Conservation (phyloP, 2,797 vertebrate species). For the Pangasius mekongensis region DNA sequence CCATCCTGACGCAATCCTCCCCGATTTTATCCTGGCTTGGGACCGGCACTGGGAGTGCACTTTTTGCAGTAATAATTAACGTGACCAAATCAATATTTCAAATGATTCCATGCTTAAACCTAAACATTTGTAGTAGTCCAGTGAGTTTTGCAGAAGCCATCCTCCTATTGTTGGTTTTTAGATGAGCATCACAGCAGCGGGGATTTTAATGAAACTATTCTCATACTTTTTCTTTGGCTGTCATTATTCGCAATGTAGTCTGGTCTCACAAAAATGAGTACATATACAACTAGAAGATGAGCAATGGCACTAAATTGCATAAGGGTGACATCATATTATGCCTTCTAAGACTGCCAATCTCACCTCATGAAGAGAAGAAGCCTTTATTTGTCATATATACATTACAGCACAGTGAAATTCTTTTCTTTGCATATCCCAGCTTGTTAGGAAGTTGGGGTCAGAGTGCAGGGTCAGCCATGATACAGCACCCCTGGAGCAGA, state of each 20-base stretch:
- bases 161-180: background rate
- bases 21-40: no score
- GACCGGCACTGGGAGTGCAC: no score
- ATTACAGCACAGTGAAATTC: background rate
- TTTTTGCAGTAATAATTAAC: background rate
- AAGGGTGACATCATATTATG: background rate
- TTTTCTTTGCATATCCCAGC: background rate
- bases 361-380: background rate
- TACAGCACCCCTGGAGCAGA: background rate
- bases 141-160: background rate
- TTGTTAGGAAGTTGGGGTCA: background rate
- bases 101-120: background rate
- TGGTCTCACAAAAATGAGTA: background rate
- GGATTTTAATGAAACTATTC: background rate
- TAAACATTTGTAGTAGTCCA: background rate
- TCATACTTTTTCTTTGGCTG: background rate
- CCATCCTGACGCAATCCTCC: no score
- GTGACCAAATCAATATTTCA: background rate
- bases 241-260: background rate
- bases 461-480: background rate
- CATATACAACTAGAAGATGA: background rate
- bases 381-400: background rate
- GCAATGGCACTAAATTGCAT: background rate
- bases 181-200: background rate
- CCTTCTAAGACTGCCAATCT: background rate